Base-by-base conservation (phyloP, 2,797 vertebrate genomes). In the Urocyon cinereoargenteus region DNA sequence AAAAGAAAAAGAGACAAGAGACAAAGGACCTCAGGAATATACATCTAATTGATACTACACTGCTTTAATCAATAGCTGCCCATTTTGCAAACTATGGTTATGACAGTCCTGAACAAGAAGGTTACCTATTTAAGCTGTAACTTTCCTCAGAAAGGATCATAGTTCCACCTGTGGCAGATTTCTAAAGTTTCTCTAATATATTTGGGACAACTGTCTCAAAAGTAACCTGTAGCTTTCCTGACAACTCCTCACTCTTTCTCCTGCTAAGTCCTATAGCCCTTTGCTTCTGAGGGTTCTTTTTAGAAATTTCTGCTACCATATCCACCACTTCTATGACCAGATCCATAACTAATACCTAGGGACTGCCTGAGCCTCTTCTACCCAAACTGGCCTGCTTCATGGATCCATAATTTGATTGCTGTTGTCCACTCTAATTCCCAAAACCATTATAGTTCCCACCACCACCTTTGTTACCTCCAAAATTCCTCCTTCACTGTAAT, bases 171-270 rank as follows among this genome's bases (percentile, higher is more conserved):
- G 99, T 99, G 98, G 99, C 98, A 99, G 99, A 99, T 99, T 99
- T 97, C 99, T 99, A 99, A 98, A 98, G 99, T 99, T 99, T 99
- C 99, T 99, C 99, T 99, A 99, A 99, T 99, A 99, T 99, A 99
- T 99, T 99, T 99, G 99, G 98, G 99, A 99, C 99, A 99, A 99
- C 99, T 99, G 99, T 99, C 99, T 99, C 99, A 99, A 99, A 99
- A 99, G 99, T 99, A 99, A 99, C 99, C 99, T 99, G 99, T 99
- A 99, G 99, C 99, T 99, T 99, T 99, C 99, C 99, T 99, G 99
- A 99, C 99, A 99, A 99, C 98, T 99, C 99, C 99, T 99, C 99
- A 99, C 99, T 99, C 99, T 99, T 99, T 99, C 99, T 99, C 99
- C 99, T 99, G 99, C 99, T 99, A 99, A 99, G 99, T 99, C 99